Percentiles rank a stretch among this genome's conserved stretches.
These are phyloP conservation scores for Meghimatium bilineatum DNA, from an alignment of 2,888 invertebrate species.

Conservation along the genomic window DNA sequence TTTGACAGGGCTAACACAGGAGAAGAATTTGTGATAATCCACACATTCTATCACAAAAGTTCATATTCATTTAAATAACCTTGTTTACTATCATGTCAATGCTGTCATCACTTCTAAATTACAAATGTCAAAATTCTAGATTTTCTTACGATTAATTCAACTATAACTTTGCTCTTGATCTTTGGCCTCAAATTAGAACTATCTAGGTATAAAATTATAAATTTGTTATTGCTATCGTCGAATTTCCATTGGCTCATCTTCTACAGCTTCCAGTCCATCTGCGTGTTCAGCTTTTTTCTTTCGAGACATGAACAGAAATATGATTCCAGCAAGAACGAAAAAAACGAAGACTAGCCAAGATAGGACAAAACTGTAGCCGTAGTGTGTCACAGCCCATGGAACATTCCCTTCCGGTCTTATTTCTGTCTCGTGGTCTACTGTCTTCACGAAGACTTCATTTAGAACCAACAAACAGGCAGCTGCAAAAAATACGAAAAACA, in stretches of 20 bases:
- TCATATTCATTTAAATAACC: too few relatives aligned
- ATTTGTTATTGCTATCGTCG: constrained; percentile 71
- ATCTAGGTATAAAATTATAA: too few relatives aligned
- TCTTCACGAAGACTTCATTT: constrained; percentile 87
- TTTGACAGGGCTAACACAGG: too few relatives aligned
- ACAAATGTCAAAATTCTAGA: too few relatives aligned
- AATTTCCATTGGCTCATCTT: constrained; percentile 90
- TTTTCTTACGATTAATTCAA: too few relatives aligned
- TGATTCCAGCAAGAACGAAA: constrained; percentile 83
- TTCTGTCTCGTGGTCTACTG: constrained; percentile 84
- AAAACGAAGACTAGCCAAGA: constrained; percentile 87
- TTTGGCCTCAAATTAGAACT: neutral
- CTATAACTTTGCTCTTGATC: too few relatives aligned
- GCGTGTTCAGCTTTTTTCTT: constrained; percentile 91
- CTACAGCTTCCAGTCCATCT: constrained; percentile 89
- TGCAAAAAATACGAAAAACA: constrained; percentile 64
- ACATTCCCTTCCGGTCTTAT: constrained; percentile 84
- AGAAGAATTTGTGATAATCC: too few relatives aligned
- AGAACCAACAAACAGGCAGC: constrained; percentile 89
- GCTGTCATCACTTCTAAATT: too few relatives aligned
- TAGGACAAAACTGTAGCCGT: constrained; percentile 80
- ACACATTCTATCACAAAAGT: too few relatives aligned
- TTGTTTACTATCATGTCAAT: too few relatives aligned
- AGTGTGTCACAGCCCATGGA: constrained; percentile 82
- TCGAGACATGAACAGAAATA: constrained; percentile 88